Percentiles rank a stretch among this genome's conserved stretches.
These are phyloP conservation scores for Allolobophora icterica DNA, from an alignment of 2,888 invertebrate genomes.

Conservation along the genomic window DNA sequence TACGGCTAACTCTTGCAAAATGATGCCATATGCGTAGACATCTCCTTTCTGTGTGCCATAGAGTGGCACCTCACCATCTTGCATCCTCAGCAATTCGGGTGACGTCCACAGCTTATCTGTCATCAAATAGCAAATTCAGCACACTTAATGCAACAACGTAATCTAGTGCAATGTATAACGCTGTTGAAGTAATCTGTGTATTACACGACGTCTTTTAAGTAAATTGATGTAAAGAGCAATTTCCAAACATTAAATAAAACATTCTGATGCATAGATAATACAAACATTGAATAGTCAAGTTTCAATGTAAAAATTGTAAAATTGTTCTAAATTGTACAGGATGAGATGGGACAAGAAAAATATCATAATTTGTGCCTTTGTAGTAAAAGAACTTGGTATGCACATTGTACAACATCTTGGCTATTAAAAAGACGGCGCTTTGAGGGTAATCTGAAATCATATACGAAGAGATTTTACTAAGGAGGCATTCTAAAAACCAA, in stretches of 20 bases:
- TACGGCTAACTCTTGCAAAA: constrained; percentile 36
- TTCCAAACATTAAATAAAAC: too few relatives aligned
- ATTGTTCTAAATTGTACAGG: neutral
- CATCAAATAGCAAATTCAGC: neutral
- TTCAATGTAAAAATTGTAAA: neutral
- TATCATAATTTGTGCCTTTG: too few relatives aligned
- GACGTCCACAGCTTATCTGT: constrained; percentile 40
- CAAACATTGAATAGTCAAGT: neutral
- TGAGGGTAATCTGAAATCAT: too few relatives aligned
- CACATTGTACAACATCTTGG: too few relatives aligned
- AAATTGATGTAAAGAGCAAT: too few relatives aligned
- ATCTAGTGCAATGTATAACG: neutral
- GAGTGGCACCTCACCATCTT: neutral
- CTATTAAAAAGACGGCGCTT: too few relatives aligned
- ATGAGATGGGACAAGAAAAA: too few relatives aligned
- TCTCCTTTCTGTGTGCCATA: constrained; percentile 39
- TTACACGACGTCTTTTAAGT: neutral
- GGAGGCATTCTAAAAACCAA: too few relatives aligned
- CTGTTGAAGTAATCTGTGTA: neutral
- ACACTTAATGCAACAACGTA: neutral
- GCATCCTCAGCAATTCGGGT: constrained; percentile 35
- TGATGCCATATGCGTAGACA: constrained; percentile 39
- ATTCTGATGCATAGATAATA: too few relatives aligned
- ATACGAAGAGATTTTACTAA: too few relatives aligned
- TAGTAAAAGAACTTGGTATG: too few relatives aligned